Evolutionary conservation across 2,888 invertebrate genomes (phyloP), one percentile per base, ranked within the genome.

Genomic region (Lamproptera curius): DNA sequence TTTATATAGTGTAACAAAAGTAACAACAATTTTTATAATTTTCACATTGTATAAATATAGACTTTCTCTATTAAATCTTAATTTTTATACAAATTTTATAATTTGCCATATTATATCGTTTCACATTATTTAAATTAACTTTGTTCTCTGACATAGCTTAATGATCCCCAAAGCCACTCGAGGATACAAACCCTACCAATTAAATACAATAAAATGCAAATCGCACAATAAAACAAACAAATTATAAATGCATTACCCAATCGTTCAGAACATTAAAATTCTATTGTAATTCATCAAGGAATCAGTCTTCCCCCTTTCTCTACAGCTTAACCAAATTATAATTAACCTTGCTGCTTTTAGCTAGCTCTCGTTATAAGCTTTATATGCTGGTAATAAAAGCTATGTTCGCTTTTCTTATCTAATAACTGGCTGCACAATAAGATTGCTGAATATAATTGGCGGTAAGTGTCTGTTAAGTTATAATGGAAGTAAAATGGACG

Each of bases 381-480:
- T 70, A 67, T 56, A 0, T 0, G 10, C 1, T 33, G n/a, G 37
- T 0, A 0, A 57, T 73, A 74, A 58, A 53, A 56, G 46, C 42
- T 13, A 65, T 6, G 55, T 50, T 68, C 5, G 31, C 9, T 26
- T 37, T 17, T 31, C 46, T 11, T 23, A 17, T 16, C 46, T 10
- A 2, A 2, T 26, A n/a, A 46, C 16, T 1, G 34, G 14, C 8
- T 45, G 40, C 61, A 52, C 62, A 55, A 49, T 42, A 44, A 53
- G 54, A 54, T 57, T 68, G 72, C 60, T 46, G 44, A 52, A 57
- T 56, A 69, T 84, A 86, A 85, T 84, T 82, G 76, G 70, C 71
- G 79, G 73, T 84, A 83, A 85, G 73, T 79, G 79, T 76, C 73
- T 82, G 80, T 79, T 83, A 84, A 80, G 75, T 78, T 76, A 73